Conservation (phyloP, 2,888 invertebrate genomes). For the Drosophila mulleri region DNA sequence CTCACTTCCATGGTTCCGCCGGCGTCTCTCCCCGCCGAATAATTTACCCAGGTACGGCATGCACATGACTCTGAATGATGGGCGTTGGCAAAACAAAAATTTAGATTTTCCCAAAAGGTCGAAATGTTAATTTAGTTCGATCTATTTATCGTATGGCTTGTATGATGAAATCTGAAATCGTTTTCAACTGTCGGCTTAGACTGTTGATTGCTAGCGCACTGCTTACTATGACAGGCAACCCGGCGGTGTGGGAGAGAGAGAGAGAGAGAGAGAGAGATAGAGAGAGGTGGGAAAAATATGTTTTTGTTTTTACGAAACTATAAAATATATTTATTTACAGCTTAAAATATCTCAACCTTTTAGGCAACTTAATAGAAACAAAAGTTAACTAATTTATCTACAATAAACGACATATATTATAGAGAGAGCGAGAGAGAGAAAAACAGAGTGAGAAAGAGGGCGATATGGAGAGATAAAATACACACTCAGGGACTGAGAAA, state of each 20-base stretch:
- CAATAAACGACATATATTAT: too few species aligned
- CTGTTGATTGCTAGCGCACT: background rate
- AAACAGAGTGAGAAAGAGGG: too few species aligned
- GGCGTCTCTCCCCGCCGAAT: constrained; percentile 36
- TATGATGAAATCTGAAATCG: background rate
- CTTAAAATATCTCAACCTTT: too few species aligned
- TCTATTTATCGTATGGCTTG: background rate
- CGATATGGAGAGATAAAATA: too few species aligned
- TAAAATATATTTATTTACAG: too few species aligned
- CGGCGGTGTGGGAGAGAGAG: background rate
- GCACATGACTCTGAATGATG: constrained; percentile 46
- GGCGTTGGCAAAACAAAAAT: constrained; percentile 20
- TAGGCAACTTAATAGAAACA: too few species aligned
- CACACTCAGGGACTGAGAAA: too few species aligned
- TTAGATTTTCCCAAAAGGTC: constrained; percentile 7
- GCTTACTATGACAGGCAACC: background rate
- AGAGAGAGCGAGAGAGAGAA: too few species aligned
- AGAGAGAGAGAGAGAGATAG: too few species aligned
- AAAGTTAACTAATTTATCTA: too few species aligned
- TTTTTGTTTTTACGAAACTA: too few species aligned
- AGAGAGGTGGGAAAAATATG: too few species aligned
- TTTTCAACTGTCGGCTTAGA: background rate
- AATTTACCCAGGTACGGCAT: constrained; percentile 56
- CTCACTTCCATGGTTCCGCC: constrained; percentile 4
- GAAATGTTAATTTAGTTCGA: constrained; percentile 8